Base-by-base conservation (phyloP, 2,888 invertebrate species). In the Chloroclysta siterata region DNA sequence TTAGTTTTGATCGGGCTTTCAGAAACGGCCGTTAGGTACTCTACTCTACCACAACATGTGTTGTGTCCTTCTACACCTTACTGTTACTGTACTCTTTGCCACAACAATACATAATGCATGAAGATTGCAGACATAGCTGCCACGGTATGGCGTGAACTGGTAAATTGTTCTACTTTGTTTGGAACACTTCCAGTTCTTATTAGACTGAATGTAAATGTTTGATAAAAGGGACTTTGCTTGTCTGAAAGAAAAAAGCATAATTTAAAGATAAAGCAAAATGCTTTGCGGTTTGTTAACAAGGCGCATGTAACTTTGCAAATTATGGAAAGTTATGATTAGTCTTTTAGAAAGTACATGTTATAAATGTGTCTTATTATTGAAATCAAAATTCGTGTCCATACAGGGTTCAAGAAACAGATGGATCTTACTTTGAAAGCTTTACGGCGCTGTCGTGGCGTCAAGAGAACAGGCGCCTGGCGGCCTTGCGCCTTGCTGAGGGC, bases 371-470 rank as follows among this genome's bases (percentile, higher is more conserved):
- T 33, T 33, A 6, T 33, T 33, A 33, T 33, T 33, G 33, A 47
- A 11, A 28, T 29, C 1, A 51, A 14, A 53, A 54, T 7, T 53
- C 11, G 2, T 52, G 33, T 47, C 0, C 93, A n/a, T n/a, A n/a
- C n/a, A 98, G 98, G 74, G 98, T 98, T 14, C 98, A 98, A 94
- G 98, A 98, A 77, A 97, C 97, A 39, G 98, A 99, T 84, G 97
- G 97, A 8, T 97, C 97, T 61, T 98, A 98, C 92, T 99, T 98
- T 90, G 98, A 98, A 90, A 97, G 96, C 85, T 98, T 98, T 93
- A 97, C 98, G 15, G 97, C 98, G 29, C 88, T 98, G 73, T 96
- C 97, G 53, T 98, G 98, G 98, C 96, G 97, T 81, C 97, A 98
- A 79, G 97, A 98, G 87, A 98, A 98, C 90, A 94, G 97, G 71